Conservation (phyloP, 2,888 invertebrate species). For the Parascotia fuliginaria region DNA sequence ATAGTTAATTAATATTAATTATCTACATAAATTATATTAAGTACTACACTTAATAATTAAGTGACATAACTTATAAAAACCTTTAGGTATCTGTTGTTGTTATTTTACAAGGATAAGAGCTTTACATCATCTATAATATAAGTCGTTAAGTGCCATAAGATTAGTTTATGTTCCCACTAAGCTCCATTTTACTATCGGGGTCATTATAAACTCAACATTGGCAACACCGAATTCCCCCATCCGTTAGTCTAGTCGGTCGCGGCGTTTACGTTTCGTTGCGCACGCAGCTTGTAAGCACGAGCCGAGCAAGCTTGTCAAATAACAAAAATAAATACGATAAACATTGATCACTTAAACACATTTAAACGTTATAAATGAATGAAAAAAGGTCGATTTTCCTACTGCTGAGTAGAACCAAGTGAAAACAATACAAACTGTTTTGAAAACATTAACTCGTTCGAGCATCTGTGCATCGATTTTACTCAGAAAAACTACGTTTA, state of each 20-base stretch:
- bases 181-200: background rate
- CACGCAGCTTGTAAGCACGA: constrained; percentile 4
- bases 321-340: constrained; percentile 28
- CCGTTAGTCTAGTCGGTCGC: constrained; percentile 11
- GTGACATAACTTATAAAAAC: too few species aligned
- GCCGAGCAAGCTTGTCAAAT: constrained; percentile 9
- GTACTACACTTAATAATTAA: too few species aligned
- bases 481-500: constrained; percentile 23
- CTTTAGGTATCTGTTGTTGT: too few species aligned
- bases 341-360: constrained; percentile 20
- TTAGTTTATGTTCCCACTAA: too few species aligned
- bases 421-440: constrained; percentile 18
- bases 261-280: constrained; percentile 19
- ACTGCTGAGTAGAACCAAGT: background rate
- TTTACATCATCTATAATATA: too few species aligned
- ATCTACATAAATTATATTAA: too few species aligned
- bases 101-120: too few species aligned
- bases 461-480: constrained; percentile 40
- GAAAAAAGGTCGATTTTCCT: constrained; percentile 2
- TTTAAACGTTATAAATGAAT: constrained; percentile 10
- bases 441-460: constrained; percentile 16
- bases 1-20: too few species aligned
- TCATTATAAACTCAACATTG: constrained; percentile 1
- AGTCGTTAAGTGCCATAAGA: too few species aligned
- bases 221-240: constrained; percentile 3